These are phyloP conservation scores for Petrolisthes manimaculis DNA, from an alignment of 2,888 invertebrate species.

Conservation along the genomic window DNA sequence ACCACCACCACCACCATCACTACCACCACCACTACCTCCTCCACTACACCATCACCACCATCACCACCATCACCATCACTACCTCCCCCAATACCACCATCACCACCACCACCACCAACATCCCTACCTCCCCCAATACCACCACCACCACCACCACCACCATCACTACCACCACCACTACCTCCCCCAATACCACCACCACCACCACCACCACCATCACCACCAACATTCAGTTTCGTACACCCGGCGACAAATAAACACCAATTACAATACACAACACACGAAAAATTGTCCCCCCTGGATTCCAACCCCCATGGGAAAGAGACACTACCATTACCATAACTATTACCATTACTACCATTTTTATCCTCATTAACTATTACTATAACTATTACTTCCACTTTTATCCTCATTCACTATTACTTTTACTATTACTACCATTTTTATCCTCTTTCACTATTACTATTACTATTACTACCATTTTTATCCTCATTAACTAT, in stretches of 20 bases:
- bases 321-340: too few species aligned
- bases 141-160: background rate
- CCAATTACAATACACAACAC: constrained; percentile 27
- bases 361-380: too few species aligned
- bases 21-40: background rate
- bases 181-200: background rate
- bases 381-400: too few species aligned
- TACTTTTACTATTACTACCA: too few species aligned
- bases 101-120: background rate
- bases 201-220: background rate
- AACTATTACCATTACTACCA: too few species aligned
- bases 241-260: constrained; percentile 29
- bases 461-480: too few species aligned
- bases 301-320: background rate
- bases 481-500: too few species aligned
- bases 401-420: too few species aligned
- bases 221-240: constrained; percentile 12
- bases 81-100: background rate
- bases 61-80: constrained; percentile 7
- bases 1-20: background rate
- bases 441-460: too few species aligned
- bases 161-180: background rate
- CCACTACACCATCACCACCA: background rate
- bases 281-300: constrained; percentile 5
- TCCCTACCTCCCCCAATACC: background rate